Base-by-base conservation (phyloP, 2,113 vertebrate genomes). In the Neodon shergylaensis region DNA sequence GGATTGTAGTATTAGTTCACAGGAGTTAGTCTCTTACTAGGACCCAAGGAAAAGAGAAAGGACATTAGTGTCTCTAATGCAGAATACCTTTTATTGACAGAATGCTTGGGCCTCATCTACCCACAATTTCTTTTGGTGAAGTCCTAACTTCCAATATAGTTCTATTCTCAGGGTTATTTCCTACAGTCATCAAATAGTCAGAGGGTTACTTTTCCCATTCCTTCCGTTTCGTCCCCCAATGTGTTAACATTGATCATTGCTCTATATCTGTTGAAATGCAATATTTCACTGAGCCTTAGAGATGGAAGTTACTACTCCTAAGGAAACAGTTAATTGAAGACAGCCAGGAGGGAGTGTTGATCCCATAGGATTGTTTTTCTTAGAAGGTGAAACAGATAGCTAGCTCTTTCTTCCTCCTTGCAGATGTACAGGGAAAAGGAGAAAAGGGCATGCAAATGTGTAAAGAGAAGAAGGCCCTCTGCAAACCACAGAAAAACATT, bases 1-100 rank as follows among this genome's bases (percentile, higher is more conserved):
- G 76, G 77, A 96, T 91, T 95, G 86, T 58, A 91, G 28, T 88
- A 74, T 83, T 81, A 91, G 47, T 92, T 58, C n/a, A 96, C 74
- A 63, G 39, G 91, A 82, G 88, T 79, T 90, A 88, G 44, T 94
- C 77, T 22, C 44, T 95, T 95, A 49, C 26, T 81, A 83, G 68
- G 85, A 92, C 39, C 49, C 39, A 82, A 42, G 79, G 54, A 91
- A 61, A 95, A 84, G 16, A 72, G 68, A 52, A 81, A 84, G 73
- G 39, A n/a, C 87, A 95, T 94, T 39, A 72, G 42, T 73, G 49
- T 84, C 49, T 90, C 11, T 82, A 33, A 54, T 88, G 47, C 24
- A 83, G 24, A 49, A 6, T 78, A 49, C 81, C 58, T 86, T 10
- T 73, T 86, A 73, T 52, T 19, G 24, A 65, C 19, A 74, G 65